Base-by-base conservation (phyloP, 2,113 vertebrate species). In the Cercopithecus mona region DNA sequence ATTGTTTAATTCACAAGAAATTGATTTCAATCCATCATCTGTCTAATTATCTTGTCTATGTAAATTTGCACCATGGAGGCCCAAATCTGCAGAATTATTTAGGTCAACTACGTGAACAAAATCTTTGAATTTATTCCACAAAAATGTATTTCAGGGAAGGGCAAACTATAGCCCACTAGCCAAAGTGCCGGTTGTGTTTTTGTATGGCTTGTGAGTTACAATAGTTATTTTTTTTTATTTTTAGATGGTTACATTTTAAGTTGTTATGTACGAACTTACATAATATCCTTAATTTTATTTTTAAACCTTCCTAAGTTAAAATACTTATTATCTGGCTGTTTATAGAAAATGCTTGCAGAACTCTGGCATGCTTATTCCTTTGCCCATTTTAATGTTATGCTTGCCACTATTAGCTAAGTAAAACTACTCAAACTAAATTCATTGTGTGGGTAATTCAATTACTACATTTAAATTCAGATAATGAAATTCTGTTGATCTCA, bases 371-470 rank as follows among this genome's bases (percentile, higher is more conserved):
- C 38, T 82, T 78, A 52, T 85, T 80, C 82, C 57, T 93, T 45
- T 61, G 32, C 11, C 35, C 7, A 73, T 52, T 92, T 92, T 66
- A 84, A 73, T 93, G 43, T 3, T 79, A 20, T 92, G 27, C 17
- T 72, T 85, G 10, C 72, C 59, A 57, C 5, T 80, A 2, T 85
- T 40, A 75, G 5, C 18, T 76, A 72, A 52, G 13, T 68, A 88
- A 93, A 95, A 72, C 32, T 75, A 80, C 43, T 52, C 61, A 83
- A 73, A 59, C 16, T 78, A 80, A 97, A 66, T 80, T 88, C 80
- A 81, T 94, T 95, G 4, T 61, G 40, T 64, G 40, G 9, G 35
- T 72, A 88, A 84, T 90, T 95, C n/a, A 96, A 75, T 17, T 52
- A 57, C 3, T 66, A 57, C 2, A 76, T 88, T 93, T 84, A 45